phyloP scores from a whole-genome alignment of 2,113 vertebrate genomes.

The Salvelinus alpinus region DNA sequence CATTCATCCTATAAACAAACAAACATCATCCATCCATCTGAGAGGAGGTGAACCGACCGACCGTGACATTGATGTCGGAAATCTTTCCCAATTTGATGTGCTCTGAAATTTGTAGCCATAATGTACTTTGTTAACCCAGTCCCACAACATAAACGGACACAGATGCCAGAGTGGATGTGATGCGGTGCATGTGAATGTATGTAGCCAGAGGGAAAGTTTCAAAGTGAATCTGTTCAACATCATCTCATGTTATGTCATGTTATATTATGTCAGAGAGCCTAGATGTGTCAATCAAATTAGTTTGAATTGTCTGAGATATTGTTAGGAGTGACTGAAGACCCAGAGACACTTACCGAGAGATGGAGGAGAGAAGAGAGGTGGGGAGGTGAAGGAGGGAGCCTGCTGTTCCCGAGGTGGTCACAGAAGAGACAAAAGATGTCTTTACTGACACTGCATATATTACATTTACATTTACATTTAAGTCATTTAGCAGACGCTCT shows the following conservation, averaged over 20 bases:
- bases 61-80: no score
- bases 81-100: no score
- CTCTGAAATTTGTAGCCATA: no score
- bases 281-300: conserved; percentile 10
- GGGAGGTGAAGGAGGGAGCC: not conserved
- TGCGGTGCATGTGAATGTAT: not conserved
- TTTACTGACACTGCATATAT: conserved; percentile 27
- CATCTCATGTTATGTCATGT: conserved; percentile 29
- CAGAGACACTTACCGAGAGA: not conserved
- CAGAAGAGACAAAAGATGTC: conserved; percentile 29
- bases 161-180: not conserved
- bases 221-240: conserved; percentile 28
- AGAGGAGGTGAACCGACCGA: no score
- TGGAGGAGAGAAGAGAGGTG: not conserved
- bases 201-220: not conserved
- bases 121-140: no score
- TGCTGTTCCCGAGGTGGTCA: not conserved
- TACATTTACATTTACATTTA: no score
- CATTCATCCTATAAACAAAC: conserved; percentile 7
- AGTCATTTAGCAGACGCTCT: no score
- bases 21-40: not conserved
- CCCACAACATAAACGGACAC: no score
- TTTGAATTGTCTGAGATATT: conserved; percentile 20
- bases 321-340: not conserved
- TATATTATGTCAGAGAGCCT: conserved; percentile 15